Conservation (phyloP, 2,888 invertebrate species). For the Biston betularia region DNA sequence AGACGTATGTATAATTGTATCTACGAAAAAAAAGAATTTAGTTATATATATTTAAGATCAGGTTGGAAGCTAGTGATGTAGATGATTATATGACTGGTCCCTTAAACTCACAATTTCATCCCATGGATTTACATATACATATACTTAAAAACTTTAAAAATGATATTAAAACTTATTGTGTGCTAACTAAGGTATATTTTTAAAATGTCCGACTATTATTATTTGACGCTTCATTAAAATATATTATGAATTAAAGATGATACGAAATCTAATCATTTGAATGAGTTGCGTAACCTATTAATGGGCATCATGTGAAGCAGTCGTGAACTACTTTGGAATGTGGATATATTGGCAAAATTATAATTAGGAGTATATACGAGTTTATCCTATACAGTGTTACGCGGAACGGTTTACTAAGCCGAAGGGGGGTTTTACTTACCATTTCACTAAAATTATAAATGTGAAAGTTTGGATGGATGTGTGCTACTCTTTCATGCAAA, state of each 20-base stretch:
- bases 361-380: background rate
- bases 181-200: conserved; percentile 10
- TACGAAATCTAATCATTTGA: conserved; percentile 41
- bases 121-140: background rate
- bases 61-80: background rate
- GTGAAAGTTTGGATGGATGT: too few species aligned
- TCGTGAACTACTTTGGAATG: conserved; percentile 32
- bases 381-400: too few species aligned
- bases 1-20: too few species aligned
- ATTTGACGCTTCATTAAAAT: conserved; percentile 41
- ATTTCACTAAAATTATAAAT: too few species aligned
- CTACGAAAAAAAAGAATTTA: too few species aligned
- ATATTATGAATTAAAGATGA: conserved; percentile 40
- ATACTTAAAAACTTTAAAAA: background rate
- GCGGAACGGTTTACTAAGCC: too few species aligned
- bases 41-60: too few species aligned
- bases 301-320: conserved; percentile 37
- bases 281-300: conserved; percentile 43
- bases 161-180: conserved; percentile 3
- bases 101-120: conserved; percentile 13
- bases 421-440: too few species aligned
- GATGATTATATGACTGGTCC: conserved; percentile 2
- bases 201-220: background rate
- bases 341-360: conserved; percentile 10
- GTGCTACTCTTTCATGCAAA: too few species aligned